Evolutionary conservation across 2,888 invertebrate species (phyloP).

Genomic region (Amblyteles armatorius): DNA sequence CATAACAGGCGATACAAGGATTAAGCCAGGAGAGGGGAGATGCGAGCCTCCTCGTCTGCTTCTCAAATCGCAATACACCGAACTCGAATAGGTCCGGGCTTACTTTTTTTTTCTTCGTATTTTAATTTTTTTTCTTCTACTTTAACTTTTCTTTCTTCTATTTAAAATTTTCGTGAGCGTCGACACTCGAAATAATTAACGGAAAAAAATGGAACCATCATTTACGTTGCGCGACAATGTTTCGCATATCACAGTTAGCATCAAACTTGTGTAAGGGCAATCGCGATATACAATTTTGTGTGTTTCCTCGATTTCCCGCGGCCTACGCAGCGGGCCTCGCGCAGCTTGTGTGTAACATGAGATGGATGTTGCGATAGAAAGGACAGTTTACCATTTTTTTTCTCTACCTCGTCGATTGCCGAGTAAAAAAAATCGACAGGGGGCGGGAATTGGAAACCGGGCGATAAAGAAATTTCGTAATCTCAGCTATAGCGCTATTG

Average conservation of each 20-base stretch:
- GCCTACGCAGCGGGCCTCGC: slow-evolving; percentile 38
- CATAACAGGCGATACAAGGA: slow-evolving; percentile 21
- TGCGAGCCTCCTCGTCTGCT: slow-evolving; percentile 15
- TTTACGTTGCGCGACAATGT: slow-evolving; percentile 69
- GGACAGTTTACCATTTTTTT: slow-evolving; percentile 12
- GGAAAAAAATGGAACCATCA: slow-evolving; percentile 60
- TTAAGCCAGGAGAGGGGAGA: slow-evolving; percentile 2
- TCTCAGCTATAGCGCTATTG: slow-evolving; percentile 30
- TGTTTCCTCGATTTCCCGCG: slow-evolving; percentile 36
- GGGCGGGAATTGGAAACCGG: neutral
- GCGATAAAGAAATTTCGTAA: slow-evolving; percentile 2
- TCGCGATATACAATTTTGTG: slow-evolving; percentile 62
- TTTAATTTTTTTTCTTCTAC: slow-evolving; percentile 9
- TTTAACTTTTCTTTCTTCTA: neutral
- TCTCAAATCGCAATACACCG: slow-evolving; percentile 27
- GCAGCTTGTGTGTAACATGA: slow-evolving; percentile 21
- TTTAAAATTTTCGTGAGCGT: slow-evolving; percentile 36
- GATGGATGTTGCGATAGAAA: slow-evolving; percentile 1
- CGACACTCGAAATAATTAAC: slow-evolving; percentile 44
- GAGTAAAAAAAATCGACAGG: neutral
- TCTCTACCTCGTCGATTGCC: neutral
- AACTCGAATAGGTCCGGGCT: neutral
- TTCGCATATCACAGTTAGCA: slow-evolving; percentile 70
- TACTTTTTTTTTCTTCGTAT: neutral
- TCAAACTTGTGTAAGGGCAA: slow-evolving; percentile 58